Evolutionary conservation across 2,113 vertebrate genomes (phyloP).

Genomic region (Thalassoma bifasciatum): DNA sequence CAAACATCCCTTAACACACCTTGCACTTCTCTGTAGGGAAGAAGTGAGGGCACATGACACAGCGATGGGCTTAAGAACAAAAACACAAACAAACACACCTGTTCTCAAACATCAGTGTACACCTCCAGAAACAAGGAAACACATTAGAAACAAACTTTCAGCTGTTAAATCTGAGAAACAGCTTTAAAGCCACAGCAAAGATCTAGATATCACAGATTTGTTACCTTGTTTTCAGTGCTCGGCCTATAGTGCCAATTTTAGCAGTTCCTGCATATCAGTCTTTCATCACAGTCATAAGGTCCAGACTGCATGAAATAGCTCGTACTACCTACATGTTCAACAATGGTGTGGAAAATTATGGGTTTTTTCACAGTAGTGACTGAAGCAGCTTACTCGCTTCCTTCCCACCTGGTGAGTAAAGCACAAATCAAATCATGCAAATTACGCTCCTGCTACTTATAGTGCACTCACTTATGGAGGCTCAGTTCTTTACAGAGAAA

Average conservation of each 20-base stretch:
- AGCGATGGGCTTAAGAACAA: neutral
- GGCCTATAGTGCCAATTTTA: too few species aligned
- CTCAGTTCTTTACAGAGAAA: constrained; percentile 10
- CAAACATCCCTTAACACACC: neutral
- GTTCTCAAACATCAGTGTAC: neutral
- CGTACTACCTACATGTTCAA: neutral
- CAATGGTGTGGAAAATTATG: constrained; percentile 6
- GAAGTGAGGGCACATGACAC: neutral
- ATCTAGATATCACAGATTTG: neutral
- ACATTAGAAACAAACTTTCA: constrained; percentile 6
- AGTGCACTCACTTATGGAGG: neutral
- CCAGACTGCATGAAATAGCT: neutral
- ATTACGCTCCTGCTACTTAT: constrained; percentile 22
- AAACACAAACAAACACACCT: constrained; percentile 13
- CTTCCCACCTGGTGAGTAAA: constrained; percentile 33
- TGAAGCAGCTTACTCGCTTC: constrained; percentile 1
- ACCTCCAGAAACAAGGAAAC: constrained; percentile 4
- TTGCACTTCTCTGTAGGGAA: neutral
- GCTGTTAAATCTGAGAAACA: neutral
- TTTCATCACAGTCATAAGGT: neutral
- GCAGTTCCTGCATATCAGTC: too few species aligned
- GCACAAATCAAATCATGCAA: constrained; percentile 42
- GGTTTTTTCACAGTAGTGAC: constrained; percentile 11
- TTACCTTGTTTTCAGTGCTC: too few species aligned
- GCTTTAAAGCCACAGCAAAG: neutral